These are phyloP conservation scores for Thamnophis elegans DNA, from an alignment of 2,797 vertebrate species.

Conservation along the genomic window DNA sequence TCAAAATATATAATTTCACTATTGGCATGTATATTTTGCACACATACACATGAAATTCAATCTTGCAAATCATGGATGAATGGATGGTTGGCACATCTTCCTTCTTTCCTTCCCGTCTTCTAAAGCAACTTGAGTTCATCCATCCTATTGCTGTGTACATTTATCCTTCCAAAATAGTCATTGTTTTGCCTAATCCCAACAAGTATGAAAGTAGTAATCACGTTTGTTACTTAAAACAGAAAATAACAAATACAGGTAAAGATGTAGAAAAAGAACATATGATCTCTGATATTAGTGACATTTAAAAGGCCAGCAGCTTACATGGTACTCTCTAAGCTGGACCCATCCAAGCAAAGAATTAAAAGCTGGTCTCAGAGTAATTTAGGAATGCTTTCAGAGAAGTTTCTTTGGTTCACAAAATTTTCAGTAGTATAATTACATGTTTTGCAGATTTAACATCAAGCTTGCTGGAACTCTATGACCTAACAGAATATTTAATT, in stretches of 20 bases:
- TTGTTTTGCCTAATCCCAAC: background rate
- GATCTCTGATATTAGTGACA: background rate
- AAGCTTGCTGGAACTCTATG: background rate
- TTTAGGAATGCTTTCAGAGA: background rate
- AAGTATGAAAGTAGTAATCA: background rate
- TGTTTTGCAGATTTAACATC: background rate
- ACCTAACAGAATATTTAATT: background rate
- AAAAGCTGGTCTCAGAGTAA: background rate
- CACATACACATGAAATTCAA: background rate
- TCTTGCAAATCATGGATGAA: background rate
- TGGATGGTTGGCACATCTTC: background rate
- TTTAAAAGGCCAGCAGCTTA: background rate
- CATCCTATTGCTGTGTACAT: background rate
- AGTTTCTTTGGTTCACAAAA: background rate
- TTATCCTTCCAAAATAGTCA: background rate
- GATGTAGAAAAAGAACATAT: background rate
- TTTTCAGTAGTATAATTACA: background rate
- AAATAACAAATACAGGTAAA: background rate
- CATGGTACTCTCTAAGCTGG: background rate
- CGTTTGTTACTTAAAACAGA: background rate
- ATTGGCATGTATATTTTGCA: background rate
- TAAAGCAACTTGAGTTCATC: background rate
- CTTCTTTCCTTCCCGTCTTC: background rate
- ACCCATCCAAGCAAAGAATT: background rate
- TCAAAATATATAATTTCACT: background rate